phyloP scores from a whole-genome alignment of 2,797 vertebrate genomes.

The Poecilia gillii region DNA sequence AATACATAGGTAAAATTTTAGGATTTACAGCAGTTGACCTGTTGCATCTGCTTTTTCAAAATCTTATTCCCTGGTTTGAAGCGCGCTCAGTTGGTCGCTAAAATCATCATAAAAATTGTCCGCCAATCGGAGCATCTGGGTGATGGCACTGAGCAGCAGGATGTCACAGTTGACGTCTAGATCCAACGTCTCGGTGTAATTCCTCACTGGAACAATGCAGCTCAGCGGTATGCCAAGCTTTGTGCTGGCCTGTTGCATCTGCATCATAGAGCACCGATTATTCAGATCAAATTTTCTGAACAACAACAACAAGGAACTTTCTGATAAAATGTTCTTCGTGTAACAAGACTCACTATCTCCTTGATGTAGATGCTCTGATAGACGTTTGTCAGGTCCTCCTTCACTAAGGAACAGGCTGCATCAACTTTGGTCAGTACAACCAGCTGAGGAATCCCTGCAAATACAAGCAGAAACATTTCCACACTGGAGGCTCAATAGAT shows the following conservation, averaged over 20 bases:
- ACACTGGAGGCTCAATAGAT: background rate
- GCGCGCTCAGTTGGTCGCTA: conserved; percentile 8
- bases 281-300: background rate
- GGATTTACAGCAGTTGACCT: too few species aligned
- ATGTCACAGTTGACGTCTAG: conserved; percentile 74
- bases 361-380: conserved; percentile 64
- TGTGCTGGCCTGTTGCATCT: conserved; percentile 72
- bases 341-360: conserved; percentile 51
- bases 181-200: conserved; percentile 77
- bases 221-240: conserved; percentile 74
- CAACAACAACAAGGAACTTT: background rate
- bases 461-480: conserved; percentile 5
- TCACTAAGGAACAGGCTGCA: conserved; percentile 61
- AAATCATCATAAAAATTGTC: conserved; percentile 76
- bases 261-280: conserved; percentile 16
- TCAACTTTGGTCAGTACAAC: conserved; percentile 72
- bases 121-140: conserved; percentile 71
- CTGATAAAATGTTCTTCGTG: background rate
- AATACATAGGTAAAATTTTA: background rate
- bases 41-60: too few species aligned
- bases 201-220: conserved; percentile 80
- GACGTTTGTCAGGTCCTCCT: conserved; percentile 35
- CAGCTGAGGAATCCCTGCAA: conserved; percentile 69
- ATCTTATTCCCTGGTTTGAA: background rate
- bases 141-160: conserved; percentile 69